phyloP scores from a whole-genome alignment of 2,888 invertebrate species.

The Perizoma affinitatum region DNA sequence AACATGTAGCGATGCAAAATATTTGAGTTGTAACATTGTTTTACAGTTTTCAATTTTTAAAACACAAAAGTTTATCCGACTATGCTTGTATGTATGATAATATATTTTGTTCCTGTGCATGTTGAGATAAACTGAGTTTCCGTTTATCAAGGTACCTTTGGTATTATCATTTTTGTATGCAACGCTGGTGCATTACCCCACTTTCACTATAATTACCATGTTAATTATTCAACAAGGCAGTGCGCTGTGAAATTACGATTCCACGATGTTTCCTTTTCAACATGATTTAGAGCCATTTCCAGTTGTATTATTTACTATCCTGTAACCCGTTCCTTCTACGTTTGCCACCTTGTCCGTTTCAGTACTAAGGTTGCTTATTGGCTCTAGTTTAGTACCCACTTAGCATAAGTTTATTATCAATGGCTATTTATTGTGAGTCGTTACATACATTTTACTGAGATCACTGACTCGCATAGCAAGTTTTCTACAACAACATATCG shows the following conservation, averaged over 20 bases:
- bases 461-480: slow-evolving; percentile 1
- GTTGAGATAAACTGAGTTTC: neutral
- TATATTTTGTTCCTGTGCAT: neutral
- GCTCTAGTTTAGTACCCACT: slow-evolving; percentile 18
- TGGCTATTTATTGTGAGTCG: slow-evolving; percentile 16
- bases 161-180: slow-evolving; percentile 3
- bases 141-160: slow-evolving; percentile 3
- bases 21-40: no score
- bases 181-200: slow-evolving; percentile 40
- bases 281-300: slow-evolving; percentile 34
- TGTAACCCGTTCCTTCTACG: slow-evolving; percentile 17
- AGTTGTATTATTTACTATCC: slow-evolving; percentile 39
- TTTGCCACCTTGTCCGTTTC: slow-evolving; percentile 11
- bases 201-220: slow-evolving; percentile 60
- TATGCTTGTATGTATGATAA: no score
- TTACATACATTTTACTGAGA: slow-evolving; percentile 9
- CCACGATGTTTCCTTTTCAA: slow-evolving; percentile 44
- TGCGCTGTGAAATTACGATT: slow-evolving; percentile 58
- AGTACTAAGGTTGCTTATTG: slow-evolving; percentile 13
- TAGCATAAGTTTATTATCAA: slow-evolving; percentile 22
- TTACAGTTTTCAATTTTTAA: no score
- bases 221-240: slow-evolving; percentile 61
- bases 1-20: no score
- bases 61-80: no score
- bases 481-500: neutral